Evolutionary conservation across 2,888 invertebrate genomes (phyloP), one percentile per base, ranked within the genome.

Genomic region (Drosophila kanekoi): DNA sequence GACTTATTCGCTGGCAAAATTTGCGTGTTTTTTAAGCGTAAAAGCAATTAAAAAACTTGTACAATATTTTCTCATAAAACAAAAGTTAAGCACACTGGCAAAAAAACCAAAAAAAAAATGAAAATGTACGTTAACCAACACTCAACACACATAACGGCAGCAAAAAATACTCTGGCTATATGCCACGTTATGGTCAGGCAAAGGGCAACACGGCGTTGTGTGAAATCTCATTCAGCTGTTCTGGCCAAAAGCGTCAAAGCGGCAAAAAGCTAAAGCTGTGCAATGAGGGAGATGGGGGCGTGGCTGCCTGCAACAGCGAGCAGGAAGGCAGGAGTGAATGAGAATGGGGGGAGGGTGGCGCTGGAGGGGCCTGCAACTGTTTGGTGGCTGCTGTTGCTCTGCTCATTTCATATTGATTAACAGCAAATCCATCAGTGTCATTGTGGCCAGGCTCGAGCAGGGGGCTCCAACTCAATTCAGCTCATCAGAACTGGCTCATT

Each of bases 371-470:
- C n/a, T n/a, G 56, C 49, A 63, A 68, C 54, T 41, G 57, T 61
- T 60, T 8, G 28, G 69, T 51, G 14, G 4, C 43, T 38, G 56
- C 35, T 40, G 16, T n/a, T 38, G 61, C 53, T 43, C 49, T 43
- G 63, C 81, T 84, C 81, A 81, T 87, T 84, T 82, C 75, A 77
- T 87, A 86, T 89, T 89, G 89, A 86, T 86, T 89, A 86, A 82
- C 75, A 81, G 89, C 66, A 79, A 82, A 89, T 86, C 88, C 89
- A 89, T 86, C 89, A 86, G 76, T 88, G 89, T 87, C 89, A 85
- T 70, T 83, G 81, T 45, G 70, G 68, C 56, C 56, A 53, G 63
- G 48, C 40, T 37, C 23, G 41, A 47, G 38, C 20, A 41, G 23
- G 9, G 18, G 2, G 16, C 10, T 3, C 43, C 66, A 57, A 60